Evolutionary conservation across 2,797 vertebrate genomes (phyloP).

Genomic region (Gouania willdenowi): DNA sequence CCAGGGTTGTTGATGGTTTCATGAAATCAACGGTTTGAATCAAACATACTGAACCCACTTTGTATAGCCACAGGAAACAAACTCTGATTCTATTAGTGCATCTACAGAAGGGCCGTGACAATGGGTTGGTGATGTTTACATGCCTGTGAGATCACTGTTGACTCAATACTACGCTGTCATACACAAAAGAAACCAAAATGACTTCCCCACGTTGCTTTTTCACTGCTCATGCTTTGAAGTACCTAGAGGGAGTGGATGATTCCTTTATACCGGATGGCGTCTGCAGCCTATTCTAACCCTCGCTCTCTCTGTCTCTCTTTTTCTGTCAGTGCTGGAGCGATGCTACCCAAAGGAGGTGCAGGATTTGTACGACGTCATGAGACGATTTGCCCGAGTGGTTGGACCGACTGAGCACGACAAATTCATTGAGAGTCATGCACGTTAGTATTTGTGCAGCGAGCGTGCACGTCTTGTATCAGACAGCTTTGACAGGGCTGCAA

Average conservation of each 20-base stretch:
- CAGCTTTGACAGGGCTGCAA: no score
- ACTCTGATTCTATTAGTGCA: background rate
- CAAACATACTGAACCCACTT: background rate
- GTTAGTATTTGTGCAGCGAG: constrained; percentile 77
- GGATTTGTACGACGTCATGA: constrained; percentile 92
- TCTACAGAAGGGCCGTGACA: background rate
- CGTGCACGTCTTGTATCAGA: no score
- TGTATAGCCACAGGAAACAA: background rate
- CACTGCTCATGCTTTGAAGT: no score
- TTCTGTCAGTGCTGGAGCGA: constrained; percentile 84
- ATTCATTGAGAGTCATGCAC: constrained; percentile 94
- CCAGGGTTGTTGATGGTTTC: background rate
- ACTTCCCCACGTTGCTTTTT: constrained; percentile 4
- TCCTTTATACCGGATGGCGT: no score
- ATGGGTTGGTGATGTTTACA: constrained; percentile 5
- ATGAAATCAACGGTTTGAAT: background rate
- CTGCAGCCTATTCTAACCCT: no score
- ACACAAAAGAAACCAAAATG: background rate
- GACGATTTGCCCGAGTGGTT: constrained; percentile 88
- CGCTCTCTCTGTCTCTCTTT: background rate
- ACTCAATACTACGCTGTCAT: background rate
- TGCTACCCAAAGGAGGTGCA: constrained; percentile 96
- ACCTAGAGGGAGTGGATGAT: no score
- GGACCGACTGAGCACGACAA: constrained; percentile 93
- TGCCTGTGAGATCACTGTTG: constrained; percentile 1